Base-by-base conservation (phyloP, 2,888 invertebrate genomes). In the Galeruca laticollis region DNA sequence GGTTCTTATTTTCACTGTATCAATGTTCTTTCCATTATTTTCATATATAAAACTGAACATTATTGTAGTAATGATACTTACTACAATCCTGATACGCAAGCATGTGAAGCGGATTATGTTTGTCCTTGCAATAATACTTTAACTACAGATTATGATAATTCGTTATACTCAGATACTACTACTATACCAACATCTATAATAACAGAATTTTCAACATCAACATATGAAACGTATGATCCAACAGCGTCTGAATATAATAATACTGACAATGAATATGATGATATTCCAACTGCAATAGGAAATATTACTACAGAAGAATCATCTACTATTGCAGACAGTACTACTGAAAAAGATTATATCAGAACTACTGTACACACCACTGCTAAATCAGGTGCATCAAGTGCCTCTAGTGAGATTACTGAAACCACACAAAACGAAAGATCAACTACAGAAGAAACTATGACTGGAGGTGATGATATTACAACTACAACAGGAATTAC, bases 1-100 rank as follows among this genome's bases (percentile, higher is more conserved):
- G 21, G 85, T 71, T 80, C 78, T 0, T 88, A 88, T 73, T 86
- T 82, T 69, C 81, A 84, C 37, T 88, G 88, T 73, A 85, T 0
- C 69, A 80, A 35, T 68, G 80, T 43, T 31, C 8, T 33, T 15
- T 13, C 9, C 18, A 33, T 54, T n/a, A 21, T 15, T 15, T 0
- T 80, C 78, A 71, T 70, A 69, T 0, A 67, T 68, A 18, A 57
- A 71, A 59, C 68, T 9, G 15, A 75, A 71, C 67, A 76, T 40
- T 52, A 67, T 31, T 81, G 80, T 63, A 75, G 74, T 11, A 20
- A 43, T 47, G 69, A 67, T 2, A 69, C 73, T 0, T 68, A 69
- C 9, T 81, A 79, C 60, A 74, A 80, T 71, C 78, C 77, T 13
- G 51, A 64, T 35, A 63, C 69, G 2, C 70, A 76, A 37, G 51